These are phyloP conservation scores for Notolepis coatsorum DNA, from an alignment of 2,797 vertebrate species.

Conservation along the genomic window DNA sequence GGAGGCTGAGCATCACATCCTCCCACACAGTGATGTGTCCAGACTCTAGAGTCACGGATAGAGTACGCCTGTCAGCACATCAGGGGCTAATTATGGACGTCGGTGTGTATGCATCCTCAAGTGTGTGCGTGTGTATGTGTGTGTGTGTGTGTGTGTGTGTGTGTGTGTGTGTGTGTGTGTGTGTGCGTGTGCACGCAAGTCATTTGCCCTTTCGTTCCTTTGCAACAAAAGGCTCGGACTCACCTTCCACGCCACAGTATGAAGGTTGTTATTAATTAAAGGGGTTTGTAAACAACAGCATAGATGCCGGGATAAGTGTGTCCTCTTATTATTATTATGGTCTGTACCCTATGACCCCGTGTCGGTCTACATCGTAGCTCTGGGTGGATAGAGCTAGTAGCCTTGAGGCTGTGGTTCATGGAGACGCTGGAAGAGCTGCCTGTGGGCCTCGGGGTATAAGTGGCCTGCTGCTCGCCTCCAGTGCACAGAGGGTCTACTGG, in stretches of 20 bases:
- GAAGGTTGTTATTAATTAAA: conserved; percentile 44
- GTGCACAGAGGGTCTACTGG: too few species aligned
- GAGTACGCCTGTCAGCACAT: conserved; percentile 25
- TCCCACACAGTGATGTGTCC: conserved; percentile 16
- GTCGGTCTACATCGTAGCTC: background rate
- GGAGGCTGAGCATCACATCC: background rate
- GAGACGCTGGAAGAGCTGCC: too few species aligned
- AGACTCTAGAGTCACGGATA: conserved; percentile 6
- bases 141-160: background rate
- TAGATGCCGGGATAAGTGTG: too few species aligned
- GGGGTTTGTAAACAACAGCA: conserved; percentile 8
- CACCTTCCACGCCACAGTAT: background rate
- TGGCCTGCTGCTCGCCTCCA: too few species aligned
- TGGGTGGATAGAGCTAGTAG: too few species aligned
- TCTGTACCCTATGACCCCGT: too few species aligned
- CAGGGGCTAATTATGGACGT: conserved; percentile 44
- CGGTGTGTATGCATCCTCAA: conserved; percentile 27
- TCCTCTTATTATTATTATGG: too few species aligned
- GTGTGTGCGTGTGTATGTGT: conserved; percentile 4
- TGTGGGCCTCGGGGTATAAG: too few species aligned
- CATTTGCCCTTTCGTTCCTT: conserved; percentile 52
- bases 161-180: background rate
- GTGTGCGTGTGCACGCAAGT: too few species aligned
- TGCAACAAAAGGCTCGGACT: conserved; percentile 22
- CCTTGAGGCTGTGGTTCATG: too few species aligned